These are phyloP conservation scores for Heteropelma amictum DNA, from an alignment of 2,888 invertebrate species.

Conservation along the genomic window DNA sequence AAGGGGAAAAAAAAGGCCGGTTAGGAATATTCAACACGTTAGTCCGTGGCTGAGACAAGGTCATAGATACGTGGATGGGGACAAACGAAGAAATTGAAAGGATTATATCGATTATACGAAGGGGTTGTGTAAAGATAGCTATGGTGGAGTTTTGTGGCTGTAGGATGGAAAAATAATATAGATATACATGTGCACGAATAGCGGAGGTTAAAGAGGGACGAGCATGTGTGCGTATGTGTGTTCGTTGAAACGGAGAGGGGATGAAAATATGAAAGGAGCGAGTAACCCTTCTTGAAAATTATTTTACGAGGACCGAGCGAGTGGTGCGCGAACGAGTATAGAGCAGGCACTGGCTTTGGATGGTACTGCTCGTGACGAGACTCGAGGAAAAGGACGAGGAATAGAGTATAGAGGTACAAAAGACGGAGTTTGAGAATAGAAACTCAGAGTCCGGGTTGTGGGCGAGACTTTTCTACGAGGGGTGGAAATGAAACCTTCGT, in stretches of 20 bases:
- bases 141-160: slow-evolving; percentile 20
- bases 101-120: not conserved
- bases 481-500: slow-evolving; percentile 60
- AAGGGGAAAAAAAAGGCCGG: too few relatives aligned
- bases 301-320: slow-evolving; percentile 62
- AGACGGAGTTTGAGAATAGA: slow-evolving; percentile 5
- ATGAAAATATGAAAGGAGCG: slow-evolving; percentile 32
- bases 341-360: slow-evolving; percentile 43
- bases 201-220: not conserved
- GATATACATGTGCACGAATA: slow-evolving; percentile 3
- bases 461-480: slow-evolving; percentile 52
- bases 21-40: too few relatives aligned
- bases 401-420: not conserved
- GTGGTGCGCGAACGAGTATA: slow-evolving; percentile 38
- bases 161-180: slow-evolving; percentile 48
- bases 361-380: slow-evolving; percentile 53
- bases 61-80: too few relatives aligned
- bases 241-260: slow-evolving; percentile 50
- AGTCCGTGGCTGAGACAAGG: too few relatives aligned
- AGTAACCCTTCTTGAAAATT: slow-evolving; percentile 59
- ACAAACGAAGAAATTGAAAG: not conserved
- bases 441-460: slow-evolving; percentile 52
- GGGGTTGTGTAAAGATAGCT: not conserved
- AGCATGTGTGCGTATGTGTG: slow-evolving; percentile 32
- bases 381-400: slow-evolving; percentile 18